Percentiles rank a stretch among this genome's conserved stretches.
phyloP scores from a whole-genome alignment of 2,888 invertebrate genomes.

The Hirtodrosophila histrioides region DNA sequence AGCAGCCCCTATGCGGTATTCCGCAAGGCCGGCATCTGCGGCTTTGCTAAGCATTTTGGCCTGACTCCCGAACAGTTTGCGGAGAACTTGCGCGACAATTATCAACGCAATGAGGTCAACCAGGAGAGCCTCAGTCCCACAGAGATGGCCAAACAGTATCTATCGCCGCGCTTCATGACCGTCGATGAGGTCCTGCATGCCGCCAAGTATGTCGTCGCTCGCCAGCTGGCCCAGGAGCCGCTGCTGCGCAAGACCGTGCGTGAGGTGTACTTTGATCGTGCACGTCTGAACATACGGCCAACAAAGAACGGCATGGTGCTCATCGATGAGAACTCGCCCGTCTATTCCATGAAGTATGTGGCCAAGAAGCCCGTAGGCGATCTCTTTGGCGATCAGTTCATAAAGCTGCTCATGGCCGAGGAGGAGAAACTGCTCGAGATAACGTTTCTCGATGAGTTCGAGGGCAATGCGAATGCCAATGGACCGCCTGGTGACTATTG shows the following conservation, averaged over 20 bases:
- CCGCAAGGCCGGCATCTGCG: slow-evolving; percentile 92
- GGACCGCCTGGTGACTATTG: slow-evolving; percentile 90
- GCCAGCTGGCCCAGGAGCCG: slow-evolving; percentile 96
- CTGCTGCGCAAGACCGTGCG: slow-evolving; percentile 93
- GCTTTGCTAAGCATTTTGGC: slow-evolving; percentile 95
- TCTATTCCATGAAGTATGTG: slow-evolving; percentile 94
- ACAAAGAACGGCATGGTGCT: slow-evolving; percentile 96
- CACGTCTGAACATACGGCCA: slow-evolving; percentile 91
- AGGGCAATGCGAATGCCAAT: slow-evolving; percentile 86
- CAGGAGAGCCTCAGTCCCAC: slow-evolving; percentile 94
- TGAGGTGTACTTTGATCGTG: slow-evolving; percentile 94
- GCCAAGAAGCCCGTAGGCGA: slow-evolving; percentile 96
- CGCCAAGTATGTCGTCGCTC: slow-evolving; percentile 96
- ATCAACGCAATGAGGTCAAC: slow-evolving; percentile 97
- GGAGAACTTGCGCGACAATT: slow-evolving; percentile 97
- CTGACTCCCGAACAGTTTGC: slow-evolving; percentile 97
- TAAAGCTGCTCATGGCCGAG: slow-evolving; percentile 92
- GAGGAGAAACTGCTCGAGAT: slow-evolving; percentile 92
- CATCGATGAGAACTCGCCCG: slow-evolving; percentile 97
- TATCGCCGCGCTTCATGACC: slow-evolving; percentile 88
- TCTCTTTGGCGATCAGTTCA: slow-evolving; percentile 94
- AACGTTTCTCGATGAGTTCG: slow-evolving; percentile 89
- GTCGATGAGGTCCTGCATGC: slow-evolving; percentile 94
- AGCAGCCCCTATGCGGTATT: slow-evolving; percentile 96
- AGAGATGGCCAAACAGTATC: slow-evolving; percentile 92